These are phyloP conservation scores for Epinotia demarniana DNA, from an alignment of 2,888 invertebrate species.

Conservation along the genomic window DNA sequence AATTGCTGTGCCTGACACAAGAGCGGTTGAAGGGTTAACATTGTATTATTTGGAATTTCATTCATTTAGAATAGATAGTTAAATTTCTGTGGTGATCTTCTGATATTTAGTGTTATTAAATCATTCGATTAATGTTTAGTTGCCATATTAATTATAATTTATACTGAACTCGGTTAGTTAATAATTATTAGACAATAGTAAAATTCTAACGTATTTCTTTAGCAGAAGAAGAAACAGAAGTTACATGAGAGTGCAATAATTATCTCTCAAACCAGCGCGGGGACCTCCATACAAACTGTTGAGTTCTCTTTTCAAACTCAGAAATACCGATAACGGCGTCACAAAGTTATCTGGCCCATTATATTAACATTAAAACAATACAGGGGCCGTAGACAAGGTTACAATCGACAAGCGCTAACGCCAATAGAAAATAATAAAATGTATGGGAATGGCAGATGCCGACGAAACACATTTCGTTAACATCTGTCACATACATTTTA, in stretches of 20 bases:
- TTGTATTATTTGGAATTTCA: neutral
- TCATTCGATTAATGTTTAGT: too few relatives aligned
- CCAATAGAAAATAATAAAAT: too few relatives aligned
- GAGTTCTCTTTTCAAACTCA: constrained; percentile 63
- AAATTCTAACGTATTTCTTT: constrained; percentile 56
- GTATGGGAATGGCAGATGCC: too few relatives aligned
- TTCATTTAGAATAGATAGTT: neutral
- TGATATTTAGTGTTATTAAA: too few relatives aligned
- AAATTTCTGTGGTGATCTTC: neutral
- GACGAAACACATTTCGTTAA: too few relatives aligned
- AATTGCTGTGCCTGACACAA: neutral
- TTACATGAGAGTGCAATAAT: constrained; percentile 60
- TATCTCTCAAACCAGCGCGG: constrained; percentile 62
- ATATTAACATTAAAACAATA: too few relatives aligned
- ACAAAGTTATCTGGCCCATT: constrained; percentile 15
- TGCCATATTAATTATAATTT: too few relatives aligned
- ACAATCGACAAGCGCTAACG: too few relatives aligned
- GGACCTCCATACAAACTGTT: constrained; percentile 75
- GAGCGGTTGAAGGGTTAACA: neutral
- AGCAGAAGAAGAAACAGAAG: constrained; percentile 80
- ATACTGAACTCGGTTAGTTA: neutral
- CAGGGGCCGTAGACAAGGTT: too few relatives aligned
- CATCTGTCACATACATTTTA: too few relatives aligned
- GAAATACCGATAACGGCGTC: constrained; percentile 1
- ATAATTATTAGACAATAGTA: neutral